Evolutionary conservation across 2,888 invertebrate species (phyloP), one percentile per base, ranked within the genome.

Genomic region (Drosophila parthenogenetica): DNA sequence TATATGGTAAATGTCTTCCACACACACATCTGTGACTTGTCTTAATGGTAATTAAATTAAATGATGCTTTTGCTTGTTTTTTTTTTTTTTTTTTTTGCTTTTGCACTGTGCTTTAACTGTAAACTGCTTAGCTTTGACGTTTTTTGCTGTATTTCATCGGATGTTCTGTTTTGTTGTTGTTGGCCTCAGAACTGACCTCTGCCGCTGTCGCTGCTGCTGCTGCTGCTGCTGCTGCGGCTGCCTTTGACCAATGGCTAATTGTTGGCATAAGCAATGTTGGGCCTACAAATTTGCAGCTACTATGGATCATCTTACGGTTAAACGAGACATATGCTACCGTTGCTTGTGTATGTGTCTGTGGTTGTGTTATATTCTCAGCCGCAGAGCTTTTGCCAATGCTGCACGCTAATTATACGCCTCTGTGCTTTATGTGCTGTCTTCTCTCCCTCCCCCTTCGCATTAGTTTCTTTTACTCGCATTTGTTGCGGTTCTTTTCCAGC

Each of bases 391-490:
- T 71, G 85, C 81, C 87, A 87, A 85, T 77, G 86, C 75, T 83
- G 81, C 83, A 88, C 87, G 83, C 89, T 84, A 84, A 84, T 84
- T 84, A 88, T 66, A 84, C 83, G 83, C 84, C 89, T 88, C 77
- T 88, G 73, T 84, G 83, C 75, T 66, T 86, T 88, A 88, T 86
- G 88, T 86, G 88, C 79, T 79, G 69, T 85, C 64, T 49, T 54
- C 19, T 3, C 14, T 16, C 8, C 1, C 55, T 57, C 19, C 19
- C 13, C 2, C 43, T 10, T 22, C 19, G 2, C 49, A 40, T 35
- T 10, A 11, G 19, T 32, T 22, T 22, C 40, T 29, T 10, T 10
- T 16, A 25, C 22, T 55, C 14, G 39, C 40, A 45, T 68, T 48
- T 71, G 54, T 22, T 87, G 88, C 82, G 79, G 88, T 87, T 87